Evolutionary conservation across 1,140 invertebrate species (phyloP), one percentile per base, ranked within the genome.

Genomic region (Acromyrmex charruanus): DNA sequence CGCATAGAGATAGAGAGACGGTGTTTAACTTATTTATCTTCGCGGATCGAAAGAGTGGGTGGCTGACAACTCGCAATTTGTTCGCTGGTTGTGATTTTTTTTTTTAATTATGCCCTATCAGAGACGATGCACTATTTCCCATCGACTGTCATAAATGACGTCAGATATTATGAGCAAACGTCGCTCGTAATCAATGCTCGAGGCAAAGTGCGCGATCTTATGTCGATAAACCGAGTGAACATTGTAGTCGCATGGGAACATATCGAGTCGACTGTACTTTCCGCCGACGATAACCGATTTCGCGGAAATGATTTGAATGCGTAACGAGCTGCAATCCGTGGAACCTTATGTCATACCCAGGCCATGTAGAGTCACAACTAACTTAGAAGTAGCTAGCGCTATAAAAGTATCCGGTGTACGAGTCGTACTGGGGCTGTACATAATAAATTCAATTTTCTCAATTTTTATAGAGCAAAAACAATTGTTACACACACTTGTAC

Each of bases 291-390:
- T 49, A 63, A 55, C 49, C 44, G 21, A 61, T 58, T 82, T 21
- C 63, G 74, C 51, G 87, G 7, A 71, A 87, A 89, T 87, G 18
- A 87, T 87, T 89, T 59, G 58, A 89, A 87, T 81, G 59, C 71
- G 28, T 44, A 74, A 44, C 82, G 28, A 51, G 53, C 7, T 80
- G 49, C 81, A 39, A 59, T 75, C 12, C 55, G 25, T 53, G 55
- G 68, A 82, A 82, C 12, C 9, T 59, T 21, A 44, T 61, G 55
- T 84, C 81, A 51, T 51, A 69, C 6, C 16, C n/a, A 28, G 21
- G 7, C 12, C 53, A 55, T 39, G 7, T 82, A 87, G 51, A 80
- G 63, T 16, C 63, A 35, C 31, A 12, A 21, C 28, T 25, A 25
- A 25, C 9, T 31, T 49, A 12, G 7, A 31, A 63, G 35, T 39